Percentiles rank a stretch among this genome's conserved stretches.
Conservation (phyloP, 64 coral and sea anemone genomes). For the Montipora cactus region DNA sequence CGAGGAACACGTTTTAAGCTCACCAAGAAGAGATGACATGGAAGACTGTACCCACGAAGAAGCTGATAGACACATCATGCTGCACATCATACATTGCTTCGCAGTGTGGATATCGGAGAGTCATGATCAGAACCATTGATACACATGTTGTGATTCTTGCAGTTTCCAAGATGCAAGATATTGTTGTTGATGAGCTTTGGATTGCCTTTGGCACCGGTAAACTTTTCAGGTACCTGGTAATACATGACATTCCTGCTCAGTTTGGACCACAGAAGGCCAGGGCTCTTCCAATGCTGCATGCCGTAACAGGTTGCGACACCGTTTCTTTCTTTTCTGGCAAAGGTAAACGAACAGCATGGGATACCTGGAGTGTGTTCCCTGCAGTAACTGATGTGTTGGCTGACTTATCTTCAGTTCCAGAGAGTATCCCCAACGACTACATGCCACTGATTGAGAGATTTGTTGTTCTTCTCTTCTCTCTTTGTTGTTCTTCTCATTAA, state of each 20-base stretch:
- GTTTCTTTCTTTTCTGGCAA: not conserved
- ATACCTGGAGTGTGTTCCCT: not conserved
- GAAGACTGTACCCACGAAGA: slow-evolving; percentile 32
- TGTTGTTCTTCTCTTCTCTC: not conserved
- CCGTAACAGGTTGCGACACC: slow-evolving; percentile 7
- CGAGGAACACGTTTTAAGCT: not conserved
- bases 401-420: slow-evolving; percentile 9
- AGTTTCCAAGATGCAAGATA: slow-evolving; percentile 21
- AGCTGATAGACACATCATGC: not conserved
- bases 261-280: slow-evolving; percentile 13
- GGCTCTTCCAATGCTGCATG: slow-evolving; percentile 44
- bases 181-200: not conserved
- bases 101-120: slow-evolving; percentile 12
- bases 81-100: slow-evolving; percentile 21
- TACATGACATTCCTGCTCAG: slow-evolving; percentile 6
- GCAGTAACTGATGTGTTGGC: slow-evolving; percentile 9
- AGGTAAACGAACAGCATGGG: slow-evolving; percentile 6
- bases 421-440: not conserved
- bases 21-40: not conserved
- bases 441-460: slow-evolving; percentile 37
- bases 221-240: slow-evolving; percentile 8
- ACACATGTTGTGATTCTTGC: slow-evolving; percentile 26
- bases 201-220: slow-evolving; percentile 41
- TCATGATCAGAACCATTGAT: slow-evolving; percentile 49
- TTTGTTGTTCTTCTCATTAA: not conserved